Evolutionary conservation across 2,113 vertebrate species (phyloP), one percentile per base, ranked within the genome.

Genomic region (Silurus asotus): DNA sequence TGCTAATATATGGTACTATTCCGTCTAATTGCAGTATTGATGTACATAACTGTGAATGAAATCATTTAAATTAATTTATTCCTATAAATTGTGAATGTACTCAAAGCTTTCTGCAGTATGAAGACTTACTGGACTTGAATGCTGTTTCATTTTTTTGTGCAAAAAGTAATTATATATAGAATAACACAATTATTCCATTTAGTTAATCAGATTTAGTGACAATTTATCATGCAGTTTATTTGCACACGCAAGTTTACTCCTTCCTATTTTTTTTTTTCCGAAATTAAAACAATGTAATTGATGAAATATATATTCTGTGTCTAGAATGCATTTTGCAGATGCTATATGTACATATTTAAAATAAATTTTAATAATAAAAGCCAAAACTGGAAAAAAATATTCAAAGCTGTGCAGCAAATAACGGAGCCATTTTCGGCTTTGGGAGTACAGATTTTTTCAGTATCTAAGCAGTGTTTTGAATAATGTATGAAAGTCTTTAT

Each of bases 391-490:
- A 80, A 65, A 86, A 94, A 94, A 95, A 94, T 81, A 76, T 88
- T 87, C 79, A 94, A 96, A 92, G 96, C 96, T 97, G 96, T 97
- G 96, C 96, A 96, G 95, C 92, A 92, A 96, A 95, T 92, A 95
- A 96, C 96, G 95, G 95, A 97, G 97, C 97, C 97, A 97, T 97
- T 99, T 99, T 97, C 95, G 97, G 97, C 97, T 99, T 97, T 97
- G 96, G 93, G 95, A 95, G 92, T 96, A 97, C 96, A 95, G 95
- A 94, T 95, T 96, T 98, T 99, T 99, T 98, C 98, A 98, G 96
- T 98, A 99, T 99, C 97, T 97, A 97, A 97, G 95, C 96, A 93
- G 96, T 98, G 97, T 99, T 99, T 99, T 98, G 96, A 98, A 99
- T 98, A 99, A 98, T 96, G 97, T 98, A 94, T 91, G 93, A 96